Percentiles rank a stretch among this genome's conserved stretches.
Conservation (phyloP, 2,888 invertebrate genomes). For the Meteorus cinctellus region DNA sequence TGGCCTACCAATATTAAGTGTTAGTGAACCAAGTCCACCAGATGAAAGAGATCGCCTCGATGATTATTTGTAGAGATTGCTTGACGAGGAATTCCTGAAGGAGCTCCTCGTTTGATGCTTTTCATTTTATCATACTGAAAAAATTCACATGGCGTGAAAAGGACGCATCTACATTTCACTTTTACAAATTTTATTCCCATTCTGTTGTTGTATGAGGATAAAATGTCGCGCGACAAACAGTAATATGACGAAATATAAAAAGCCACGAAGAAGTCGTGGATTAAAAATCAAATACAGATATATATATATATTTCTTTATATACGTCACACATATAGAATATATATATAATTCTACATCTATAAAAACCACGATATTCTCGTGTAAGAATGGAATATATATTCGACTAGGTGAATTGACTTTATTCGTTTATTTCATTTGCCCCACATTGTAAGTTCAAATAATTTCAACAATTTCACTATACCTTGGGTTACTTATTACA, state of each 20-base stretch:
- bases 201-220: background rate
- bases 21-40: conserved; percentile 87
- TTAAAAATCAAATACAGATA: conserved; percentile 2
- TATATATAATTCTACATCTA: conserved; percentile 1
- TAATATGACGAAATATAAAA: background rate
- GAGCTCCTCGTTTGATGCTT: conserved; percentile 68
- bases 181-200: background rate
- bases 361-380: background rate
- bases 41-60: conserved; percentile 80
- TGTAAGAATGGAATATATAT: background rate
- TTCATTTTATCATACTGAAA: background rate
- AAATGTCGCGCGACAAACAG: background rate
- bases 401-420: background rate
- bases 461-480: conserved; percentile 13
- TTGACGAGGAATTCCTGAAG: conserved; percentile 70
- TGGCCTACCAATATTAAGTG: conserved; percentile 84
- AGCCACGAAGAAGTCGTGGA: background rate
- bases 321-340: conserved; percentile 14
- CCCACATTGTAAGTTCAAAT: background rate
- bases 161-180: background rate
- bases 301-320: conserved; percentile 17
- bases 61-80: conserved; percentile 77
- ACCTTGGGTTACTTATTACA: conserved; percentile 23
- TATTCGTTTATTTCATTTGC: background rate
- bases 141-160: conserved; percentile 7